Base-by-base conservation (phyloP, 2,888 invertebrate genomes). In the Agrotis ipsilon region DNA sequence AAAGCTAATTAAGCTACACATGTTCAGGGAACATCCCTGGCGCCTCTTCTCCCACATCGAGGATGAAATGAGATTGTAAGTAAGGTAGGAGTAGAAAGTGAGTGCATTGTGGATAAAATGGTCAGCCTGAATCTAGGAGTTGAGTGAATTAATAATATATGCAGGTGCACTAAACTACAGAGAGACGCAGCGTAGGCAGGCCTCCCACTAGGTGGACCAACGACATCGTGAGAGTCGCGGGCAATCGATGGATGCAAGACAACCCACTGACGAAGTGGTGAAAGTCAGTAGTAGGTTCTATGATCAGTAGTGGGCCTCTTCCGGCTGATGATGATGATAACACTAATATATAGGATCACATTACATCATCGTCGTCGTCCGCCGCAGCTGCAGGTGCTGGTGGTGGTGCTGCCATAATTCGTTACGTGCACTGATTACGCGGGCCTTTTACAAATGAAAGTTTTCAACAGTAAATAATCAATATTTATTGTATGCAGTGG, bases 351-450 rank as follows among this genome's bases (percentile, higher is more conserved):
- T 16, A 54, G 16, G 43, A 54, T 54, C 13, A 2, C 45, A 48
- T 76, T 73, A 73, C 77, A 3, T 73, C 77, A 0, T 73, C 76
- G n/a, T 72, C 72, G 2, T 73, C 70, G 16, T 87, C 72, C 3
- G 32, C n/a, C 46, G 39, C 39, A 19, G 39, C 24, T 19, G 65
- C 54, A 62, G 87, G 86, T 6, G 90, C 88, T 88, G 87, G 86
- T 6, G 90, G 88, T 88, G 87, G 86, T 5, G 90, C 88, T 88
- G 80, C 60, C 77, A 77, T 77, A 43, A 74, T 57, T 54, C 46
- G 13, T 65, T 45, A 62, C 1, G 11, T 4, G 9, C 11, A 39
- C 39, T 1, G 39, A 39, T 65, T 49, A 58, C 1, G 16, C 3
- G 6, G 48, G n/a, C 13, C 43, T 24, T 39, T 9, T 14, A 14